Percentiles rank a stretch among this genome's conserved stretches.
phyloP scores from a whole-genome alignment of 2,797 vertebrate genomes.

The Capromys pilorides region DNA sequence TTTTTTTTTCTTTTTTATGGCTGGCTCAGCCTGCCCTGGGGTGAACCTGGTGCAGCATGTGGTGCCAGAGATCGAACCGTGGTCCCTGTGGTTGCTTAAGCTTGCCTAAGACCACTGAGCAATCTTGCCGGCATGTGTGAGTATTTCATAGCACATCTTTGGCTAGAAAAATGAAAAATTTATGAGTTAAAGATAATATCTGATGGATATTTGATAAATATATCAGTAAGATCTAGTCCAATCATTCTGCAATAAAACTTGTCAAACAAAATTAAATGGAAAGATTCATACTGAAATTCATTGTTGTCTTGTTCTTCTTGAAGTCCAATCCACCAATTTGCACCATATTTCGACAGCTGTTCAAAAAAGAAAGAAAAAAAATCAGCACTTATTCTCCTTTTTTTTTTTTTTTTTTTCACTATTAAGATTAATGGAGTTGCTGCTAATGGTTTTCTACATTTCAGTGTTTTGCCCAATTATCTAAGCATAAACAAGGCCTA shows the following conservation, averaged over 20 bases:
- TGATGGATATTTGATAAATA: conserved; percentile 38
- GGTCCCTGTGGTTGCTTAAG: too few relatives aligned
- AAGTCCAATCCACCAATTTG: conserved; percentile 95
- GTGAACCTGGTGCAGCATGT: too few relatives aligned
- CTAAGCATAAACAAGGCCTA: conserved; percentile 38
- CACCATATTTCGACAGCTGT: conserved; percentile 84
- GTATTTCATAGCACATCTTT: conserved; percentile 18
- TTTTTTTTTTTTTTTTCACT: conserved; percentile 59
- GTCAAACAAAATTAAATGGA: conserved; percentile 66
- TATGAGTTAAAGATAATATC: conserved; percentile 51
- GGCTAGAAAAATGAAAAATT: conserved; percentile 5
- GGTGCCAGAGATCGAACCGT: too few relatives aligned
- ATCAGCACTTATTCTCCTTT: conserved; percentile 55
- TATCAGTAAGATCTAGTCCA: conserved; percentile 48
- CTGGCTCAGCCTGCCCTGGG: too few relatives aligned
- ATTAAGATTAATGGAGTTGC: conserved; percentile 66
- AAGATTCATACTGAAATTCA: conserved; percentile 87
- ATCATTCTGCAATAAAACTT: conserved; percentile 44
- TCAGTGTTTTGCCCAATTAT: conserved; percentile 53
- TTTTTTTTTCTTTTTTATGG: too few relatives aligned
- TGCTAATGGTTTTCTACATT: conserved; percentile 69
- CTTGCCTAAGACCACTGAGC: too few relatives aligned
- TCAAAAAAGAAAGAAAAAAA: conserved; percentile 55
- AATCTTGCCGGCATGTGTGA: background rate
- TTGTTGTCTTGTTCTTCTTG: conserved; percentile 83